A percentile compares a stretch with the other conserved stretches of the same genome.
Conservation (phyloP, 2,797 vertebrate genomes). For the Cygnus olor region DNA sequence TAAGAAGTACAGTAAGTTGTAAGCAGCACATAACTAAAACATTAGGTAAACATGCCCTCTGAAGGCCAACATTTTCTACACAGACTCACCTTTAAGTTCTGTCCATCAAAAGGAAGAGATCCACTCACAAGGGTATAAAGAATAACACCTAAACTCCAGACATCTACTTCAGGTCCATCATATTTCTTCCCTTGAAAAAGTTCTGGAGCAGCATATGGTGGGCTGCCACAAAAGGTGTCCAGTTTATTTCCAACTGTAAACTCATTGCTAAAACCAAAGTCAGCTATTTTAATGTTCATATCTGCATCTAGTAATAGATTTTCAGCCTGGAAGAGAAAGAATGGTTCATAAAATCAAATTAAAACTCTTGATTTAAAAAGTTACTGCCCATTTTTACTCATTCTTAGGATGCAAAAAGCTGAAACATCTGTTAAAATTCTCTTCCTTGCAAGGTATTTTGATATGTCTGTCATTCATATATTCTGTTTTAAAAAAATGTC, state of each 20-base stretch:
- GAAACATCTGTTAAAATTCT: not conserved
- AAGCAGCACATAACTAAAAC: not conserved
- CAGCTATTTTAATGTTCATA: constrained; percentile 99
- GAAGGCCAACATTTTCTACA: not conserved
- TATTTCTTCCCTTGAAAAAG: constrained; percentile 99
- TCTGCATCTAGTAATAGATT: constrained; percentile 96
- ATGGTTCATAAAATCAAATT: not conserved
- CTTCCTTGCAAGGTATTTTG: not conserved
- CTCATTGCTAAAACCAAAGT: constrained; percentile 98
- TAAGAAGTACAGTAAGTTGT: not conserved
- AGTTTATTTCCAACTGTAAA: constrained; percentile 97
- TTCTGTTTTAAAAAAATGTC: not conserved
- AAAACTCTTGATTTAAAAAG: not conserved
- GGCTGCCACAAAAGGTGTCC: constrained; percentile 98
- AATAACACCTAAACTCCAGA: constrained; percentile 98
- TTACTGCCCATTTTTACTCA: not conserved
- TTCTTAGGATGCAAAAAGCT: not conserved
- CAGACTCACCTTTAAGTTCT: constrained; percentile 92
- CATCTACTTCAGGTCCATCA: constrained; percentile 96
- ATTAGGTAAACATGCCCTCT: not conserved
- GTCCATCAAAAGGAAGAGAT: constrained; percentile 96
- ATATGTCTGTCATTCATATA: not conserved
- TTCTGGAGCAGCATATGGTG: constrained; percentile 95
- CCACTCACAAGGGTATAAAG: constrained; percentile 98
- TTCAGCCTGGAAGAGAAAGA: constrained; percentile 87